Evolutionary conservation across 2,113 vertebrate genomes (phyloP).

Genomic region (Psophia crepitans): DNA sequence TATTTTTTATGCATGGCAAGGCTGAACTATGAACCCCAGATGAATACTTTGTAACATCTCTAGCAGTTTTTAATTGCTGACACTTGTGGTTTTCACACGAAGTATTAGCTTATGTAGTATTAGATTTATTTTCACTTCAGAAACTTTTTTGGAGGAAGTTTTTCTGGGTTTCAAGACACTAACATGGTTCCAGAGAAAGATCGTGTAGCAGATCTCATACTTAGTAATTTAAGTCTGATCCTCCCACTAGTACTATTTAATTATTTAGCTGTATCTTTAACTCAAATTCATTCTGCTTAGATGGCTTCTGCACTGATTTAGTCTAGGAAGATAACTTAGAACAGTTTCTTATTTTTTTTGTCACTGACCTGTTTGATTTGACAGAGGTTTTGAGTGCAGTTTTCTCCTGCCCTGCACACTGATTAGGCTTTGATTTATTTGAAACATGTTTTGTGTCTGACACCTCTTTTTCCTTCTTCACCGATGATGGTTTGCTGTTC

Average conservation of each 20-base stretch:
- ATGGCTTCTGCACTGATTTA: constrained; percentile 12
- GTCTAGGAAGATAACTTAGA: background rate
- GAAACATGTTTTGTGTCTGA: constrained; percentile 70
- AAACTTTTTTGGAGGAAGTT: background rate
- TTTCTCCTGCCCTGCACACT: constrained; percentile 66
- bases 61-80: background rate
- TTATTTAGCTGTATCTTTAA: constrained; percentile 13
- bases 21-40: background rate
- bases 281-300: constrained; percentile 17
- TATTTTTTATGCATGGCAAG: background rate
- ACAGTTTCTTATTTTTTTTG: constrained; percentile 42
- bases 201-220: background rate
- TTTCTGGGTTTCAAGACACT: constrained; percentile 29
- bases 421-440: constrained; percentile 64
- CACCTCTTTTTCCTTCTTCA: constrained; percentile 68
- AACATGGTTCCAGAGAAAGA: background rate
- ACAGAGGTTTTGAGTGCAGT: constrained; percentile 61
- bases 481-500: constrained; percentile 47
- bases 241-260: constrained; percentile 10
- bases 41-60: background rate
- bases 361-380: constrained; percentile 69
- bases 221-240: background rate
- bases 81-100: constrained; percentile 38
- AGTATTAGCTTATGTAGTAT: background rate
- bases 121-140: constrained; percentile 5